phyloP scores from a whole-genome alignment of 2,888 invertebrate genomes.

The Andrena bucephala region DNA sequence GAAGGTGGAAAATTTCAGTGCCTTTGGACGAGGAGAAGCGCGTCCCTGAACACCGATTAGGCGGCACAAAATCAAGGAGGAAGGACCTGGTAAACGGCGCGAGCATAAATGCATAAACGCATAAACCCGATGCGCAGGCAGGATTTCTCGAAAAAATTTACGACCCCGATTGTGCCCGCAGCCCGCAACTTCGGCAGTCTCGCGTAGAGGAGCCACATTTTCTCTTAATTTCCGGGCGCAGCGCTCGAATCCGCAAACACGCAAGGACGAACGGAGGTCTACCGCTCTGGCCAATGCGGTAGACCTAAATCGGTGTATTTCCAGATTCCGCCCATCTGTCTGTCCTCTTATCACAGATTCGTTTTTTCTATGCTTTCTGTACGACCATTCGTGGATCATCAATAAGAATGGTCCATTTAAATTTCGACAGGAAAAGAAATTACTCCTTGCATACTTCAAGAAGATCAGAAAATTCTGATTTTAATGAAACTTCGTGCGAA shows the following conservation, averaged over 20 bases:
- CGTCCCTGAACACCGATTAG: slow-evolving; percentile 29
- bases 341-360: background rate
- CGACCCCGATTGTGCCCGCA: slow-evolving; percentile 28
- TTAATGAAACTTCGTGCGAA: too few relatives aligned
- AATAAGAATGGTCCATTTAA: background rate
- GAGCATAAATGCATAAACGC: slow-evolving; percentile 47
- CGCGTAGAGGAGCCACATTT: slow-evolving; percentile 40
- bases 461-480: too few relatives aligned
- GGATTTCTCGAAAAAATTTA: slow-evolving; percentile 49
- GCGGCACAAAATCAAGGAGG: background rate
- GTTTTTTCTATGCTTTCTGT: background rate
- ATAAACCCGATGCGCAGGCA: slow-evolving; percentile 31
- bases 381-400: background rate
- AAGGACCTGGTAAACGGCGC: background rate
- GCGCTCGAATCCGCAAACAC: slow-evolving; percentile 38
- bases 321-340: background rate
- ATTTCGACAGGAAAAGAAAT: too few relatives aligned
- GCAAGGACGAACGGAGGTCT: slow-evolving; percentile 55
- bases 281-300: slow-evolving; percentile 48
- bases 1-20: background rate
- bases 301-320: slow-evolving; percentile 30
- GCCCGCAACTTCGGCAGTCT: slow-evolving; percentile 44
- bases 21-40: background rate
- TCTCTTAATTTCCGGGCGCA: slow-evolving; percentile 33
- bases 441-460: too few relatives aligned